These are phyloP conservation scores for Corydoras maculifer DNA, from an alignment of 2,113 vertebrate species.

Conservation along the genomic window DNA sequence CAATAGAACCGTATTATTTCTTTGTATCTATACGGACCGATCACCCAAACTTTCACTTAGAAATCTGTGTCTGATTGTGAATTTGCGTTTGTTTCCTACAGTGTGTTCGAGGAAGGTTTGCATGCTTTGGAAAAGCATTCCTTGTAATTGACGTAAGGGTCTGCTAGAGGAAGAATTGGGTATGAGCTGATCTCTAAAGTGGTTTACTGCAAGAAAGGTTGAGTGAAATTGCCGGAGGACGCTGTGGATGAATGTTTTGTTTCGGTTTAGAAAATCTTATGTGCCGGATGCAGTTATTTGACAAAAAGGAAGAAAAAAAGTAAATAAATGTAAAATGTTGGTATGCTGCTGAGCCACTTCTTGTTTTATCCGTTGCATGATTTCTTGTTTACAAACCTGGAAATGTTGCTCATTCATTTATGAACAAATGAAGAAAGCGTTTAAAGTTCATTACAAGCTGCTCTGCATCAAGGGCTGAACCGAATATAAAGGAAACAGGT, in stretches of 20 bases:
- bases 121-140: slow-evolving; percentile 22
- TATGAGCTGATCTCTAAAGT: slow-evolving; percentile 18
- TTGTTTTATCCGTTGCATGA: slow-evolving; percentile 2
- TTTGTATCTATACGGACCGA: slow-evolving; percentile 29
- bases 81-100: slow-evolving; percentile 32
- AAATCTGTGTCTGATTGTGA: slow-evolving; percentile 42
- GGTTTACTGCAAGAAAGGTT: slow-evolving; percentile 10
- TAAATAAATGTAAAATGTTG: slow-evolving; percentile 43
- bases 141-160: slow-evolving; percentile 14
- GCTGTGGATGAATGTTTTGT: slow-evolving; percentile 40
- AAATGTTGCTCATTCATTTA: too few relatives aligned
- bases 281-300: slow-evolving; percentile 44
- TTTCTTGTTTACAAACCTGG: not conserved
- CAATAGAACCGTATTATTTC: slow-evolving; percentile 37
- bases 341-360: slow-evolving; percentile 26
- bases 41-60: slow-evolving; percentile 36
- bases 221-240: slow-evolving; percentile 26
- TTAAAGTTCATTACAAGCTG: too few relatives aligned
- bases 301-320: slow-evolving; percentile 36
- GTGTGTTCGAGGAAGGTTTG: slow-evolving; percentile 16
- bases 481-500: too few relatives aligned
- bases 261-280: slow-evolving; percentile 45
- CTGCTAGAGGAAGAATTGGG: not conserved
- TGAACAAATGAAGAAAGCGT: too few relatives aligned
- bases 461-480: too few relatives aligned